Conservation (phyloP, 2,797 vertebrate genomes). For the Phrynocephalus guinanensis region DNA sequence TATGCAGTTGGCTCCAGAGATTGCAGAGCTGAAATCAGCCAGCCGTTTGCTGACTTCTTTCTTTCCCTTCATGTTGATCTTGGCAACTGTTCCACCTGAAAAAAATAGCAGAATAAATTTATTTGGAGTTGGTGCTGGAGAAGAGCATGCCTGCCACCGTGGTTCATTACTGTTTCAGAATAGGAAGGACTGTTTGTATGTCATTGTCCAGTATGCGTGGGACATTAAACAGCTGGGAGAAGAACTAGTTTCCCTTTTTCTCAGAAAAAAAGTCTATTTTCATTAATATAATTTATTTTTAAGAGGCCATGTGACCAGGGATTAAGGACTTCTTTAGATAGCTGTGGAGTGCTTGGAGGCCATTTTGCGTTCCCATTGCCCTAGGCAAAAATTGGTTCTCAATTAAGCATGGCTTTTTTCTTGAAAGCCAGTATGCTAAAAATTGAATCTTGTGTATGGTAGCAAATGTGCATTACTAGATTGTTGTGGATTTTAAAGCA, state of each 20-base stretch:
- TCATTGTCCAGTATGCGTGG: conserved; percentile 42
- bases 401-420: background rate
- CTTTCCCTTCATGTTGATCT: conserved; percentile 58
- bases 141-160: conserved; percentile 57
- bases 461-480: background rate
- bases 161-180: conserved; percentile 59
- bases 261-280: conserved; percentile 7
- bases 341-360: background rate
- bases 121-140: conserved; percentile 61
- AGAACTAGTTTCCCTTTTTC: conserved; percentile 38
- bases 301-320: conserved; percentile 55
- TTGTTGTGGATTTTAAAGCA: background rate
- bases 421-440: background rate
- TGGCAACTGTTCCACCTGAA: conserved; percentile 72
- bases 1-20: conserved; percentile 74
- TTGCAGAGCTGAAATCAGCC: conserved; percentile 72
- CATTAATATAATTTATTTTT: conserved; percentile 53
- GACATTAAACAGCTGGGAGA: conserved; percentile 41
- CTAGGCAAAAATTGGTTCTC: conserved; percentile 4
- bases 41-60: conserved; percentile 70
- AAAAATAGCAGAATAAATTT: conserved; percentile 63
- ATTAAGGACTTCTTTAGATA: conserved; percentile 13
- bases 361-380: background rate
- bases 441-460: background rate
- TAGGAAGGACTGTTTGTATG: conserved; percentile 40